Evolutionary conservation across 1,140 invertebrate genomes (phyloP).

Genomic region (Drosophila yakuba): DNA sequence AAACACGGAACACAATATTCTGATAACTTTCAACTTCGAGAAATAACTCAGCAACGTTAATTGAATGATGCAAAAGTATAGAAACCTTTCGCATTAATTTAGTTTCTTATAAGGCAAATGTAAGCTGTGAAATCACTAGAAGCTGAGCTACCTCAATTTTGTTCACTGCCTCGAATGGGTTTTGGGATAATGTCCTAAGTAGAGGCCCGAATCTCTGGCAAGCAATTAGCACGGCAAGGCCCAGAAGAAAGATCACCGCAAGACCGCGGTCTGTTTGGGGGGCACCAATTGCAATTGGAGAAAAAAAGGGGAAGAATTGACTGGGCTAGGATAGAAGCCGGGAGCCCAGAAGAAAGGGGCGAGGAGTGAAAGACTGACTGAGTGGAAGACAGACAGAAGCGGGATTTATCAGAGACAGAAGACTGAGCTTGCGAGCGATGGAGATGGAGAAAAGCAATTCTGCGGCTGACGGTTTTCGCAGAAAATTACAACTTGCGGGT

Average conservation of each 20-base stretch:
- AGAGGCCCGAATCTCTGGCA: constrained; percentile 54
- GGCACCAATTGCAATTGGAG: constrained; percentile 43
- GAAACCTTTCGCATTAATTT: no score
- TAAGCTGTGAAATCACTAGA: no score
- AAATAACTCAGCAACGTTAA: background rate
- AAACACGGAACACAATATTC: constrained; percentile 7
- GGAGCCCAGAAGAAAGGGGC: background rate
- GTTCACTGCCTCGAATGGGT: background rate
- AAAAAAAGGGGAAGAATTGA: constrained; percentile 3
- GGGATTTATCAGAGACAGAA: constrained; percentile 71
- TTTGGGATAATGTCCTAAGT: constrained; percentile 41
- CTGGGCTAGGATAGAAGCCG: background rate
- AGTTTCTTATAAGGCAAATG: no score
- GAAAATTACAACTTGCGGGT: constrained; percentile 83
- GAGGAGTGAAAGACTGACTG: background rate
- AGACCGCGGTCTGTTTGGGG: constrained; percentile 26
- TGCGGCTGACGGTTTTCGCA: constrained; percentile 75
- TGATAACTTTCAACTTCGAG: background rate
- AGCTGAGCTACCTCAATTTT: no score
- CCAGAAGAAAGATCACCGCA: constrained; percentile 46
- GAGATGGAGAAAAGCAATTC: constrained; percentile 70
- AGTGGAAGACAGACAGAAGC: constrained; percentile 65
- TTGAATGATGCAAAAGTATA: no score
- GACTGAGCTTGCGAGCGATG: constrained; percentile 21
- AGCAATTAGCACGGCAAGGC: constrained; percentile 59